These are phyloP conservation scores for Drosophila micromelanica DNA, from an alignment of 1,140 invertebrate genomes.

Conservation along the genomic window DNA sequence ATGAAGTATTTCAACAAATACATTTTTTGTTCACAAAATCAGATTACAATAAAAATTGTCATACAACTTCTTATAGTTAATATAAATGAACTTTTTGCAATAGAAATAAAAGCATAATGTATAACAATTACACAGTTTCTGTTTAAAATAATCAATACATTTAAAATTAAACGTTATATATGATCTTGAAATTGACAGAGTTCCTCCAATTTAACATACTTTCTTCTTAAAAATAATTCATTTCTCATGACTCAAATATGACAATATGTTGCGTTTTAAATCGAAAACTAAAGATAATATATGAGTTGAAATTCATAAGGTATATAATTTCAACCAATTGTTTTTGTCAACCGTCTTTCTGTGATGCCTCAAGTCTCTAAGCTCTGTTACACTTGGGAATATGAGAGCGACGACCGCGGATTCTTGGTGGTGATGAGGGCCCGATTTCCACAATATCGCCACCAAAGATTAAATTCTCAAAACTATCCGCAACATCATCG, in stretches of 20 bases:
- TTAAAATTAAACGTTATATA: background rate
- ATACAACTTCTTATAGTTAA: background rate
- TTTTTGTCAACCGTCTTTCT: background rate
- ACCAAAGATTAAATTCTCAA: constrained; percentile 26
- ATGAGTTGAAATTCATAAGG: background rate
- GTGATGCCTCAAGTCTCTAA: background rate
- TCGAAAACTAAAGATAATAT: background rate
- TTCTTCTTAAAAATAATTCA: background rate
- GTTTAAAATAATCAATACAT: background rate
- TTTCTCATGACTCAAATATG: background rate
- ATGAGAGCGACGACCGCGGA: constrained; percentile 15
- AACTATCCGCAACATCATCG: background rate
- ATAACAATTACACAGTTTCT: background rate
- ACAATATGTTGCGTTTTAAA: too few species aligned
- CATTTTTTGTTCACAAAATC: background rate
- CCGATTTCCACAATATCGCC: constrained; percentile 30
- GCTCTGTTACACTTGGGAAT: constrained; percentile 3
- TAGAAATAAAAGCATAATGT: background rate
- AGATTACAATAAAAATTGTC: background rate
- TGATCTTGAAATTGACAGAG: background rate
- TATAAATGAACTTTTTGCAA: background rate
- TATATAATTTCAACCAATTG: background rate
- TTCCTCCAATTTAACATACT: too few species aligned
- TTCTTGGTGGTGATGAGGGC: constrained; percentile 58
- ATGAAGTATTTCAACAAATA: constrained; percentile 13